Conservation (phyloP, 2,888 invertebrate species). For the Pterostichus niger region DNA sequence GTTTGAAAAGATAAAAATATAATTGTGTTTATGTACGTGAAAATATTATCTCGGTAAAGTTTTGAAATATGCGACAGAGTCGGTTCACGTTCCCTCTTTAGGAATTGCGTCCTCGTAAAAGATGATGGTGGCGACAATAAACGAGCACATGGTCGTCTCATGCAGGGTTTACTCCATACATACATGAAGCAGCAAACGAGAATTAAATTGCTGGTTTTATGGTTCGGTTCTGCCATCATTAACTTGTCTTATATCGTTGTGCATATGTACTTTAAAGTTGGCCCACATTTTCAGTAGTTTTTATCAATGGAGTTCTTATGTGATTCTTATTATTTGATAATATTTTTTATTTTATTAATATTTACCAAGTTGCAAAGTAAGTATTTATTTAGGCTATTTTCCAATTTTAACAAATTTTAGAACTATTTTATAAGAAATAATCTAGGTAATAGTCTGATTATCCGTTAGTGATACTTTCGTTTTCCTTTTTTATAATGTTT, state of each 20-base stretch:
- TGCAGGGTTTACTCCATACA: background rate
- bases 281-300: background rate
- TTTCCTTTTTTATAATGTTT: no score
- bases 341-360: no score
- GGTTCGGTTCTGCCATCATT: constrained; percentile 7
- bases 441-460: no score
- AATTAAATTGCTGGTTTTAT: constrained; percentile 11
- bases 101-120: constrained; percentile 41
- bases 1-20: constrained; percentile 35
- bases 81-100: background rate
- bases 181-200: background rate
- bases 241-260: constrained; percentile 1
- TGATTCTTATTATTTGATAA: background rate
- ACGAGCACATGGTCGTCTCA: constrained; percentile 22
- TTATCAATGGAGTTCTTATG: background rate
- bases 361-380: no score
- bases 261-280: background rate
- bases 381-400: no score
- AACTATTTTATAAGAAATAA: no score
- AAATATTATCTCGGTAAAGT: constrained; percentile 50
- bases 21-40: constrained; percentile 30
- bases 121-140: constrained; percentile 8
- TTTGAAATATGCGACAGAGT: constrained; percentile 11
- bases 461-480: no score
- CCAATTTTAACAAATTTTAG: no score